Conservation (phyloP, 2,888 invertebrate genomes). For the Bugulina stolonifera region DNA sequence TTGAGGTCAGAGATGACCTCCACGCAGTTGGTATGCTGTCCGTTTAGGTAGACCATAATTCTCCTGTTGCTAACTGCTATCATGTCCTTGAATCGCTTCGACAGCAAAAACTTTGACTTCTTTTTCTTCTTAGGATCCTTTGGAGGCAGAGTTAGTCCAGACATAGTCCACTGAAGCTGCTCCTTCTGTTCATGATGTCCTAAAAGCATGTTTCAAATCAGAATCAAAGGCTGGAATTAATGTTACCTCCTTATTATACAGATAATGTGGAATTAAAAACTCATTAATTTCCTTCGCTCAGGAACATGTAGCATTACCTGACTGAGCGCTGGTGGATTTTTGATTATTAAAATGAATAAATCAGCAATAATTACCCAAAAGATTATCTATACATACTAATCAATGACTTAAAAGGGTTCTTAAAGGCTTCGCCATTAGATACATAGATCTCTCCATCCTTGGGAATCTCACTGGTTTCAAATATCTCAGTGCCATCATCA, state of each 20-base stretch:
- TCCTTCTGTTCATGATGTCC: conserved; percentile 16
- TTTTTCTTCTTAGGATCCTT: conserved; percentile 39
- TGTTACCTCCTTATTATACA: no score
- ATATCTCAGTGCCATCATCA: conserved; percentile 48
- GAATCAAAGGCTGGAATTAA: no score
- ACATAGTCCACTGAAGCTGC: conserved; percentile 42
- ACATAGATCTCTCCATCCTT: conserved; percentile 44
- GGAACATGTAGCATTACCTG: no score
- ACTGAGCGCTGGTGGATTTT: no score
- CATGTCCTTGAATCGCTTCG: conserved; percentile 44
- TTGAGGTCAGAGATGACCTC: conserved; percentile 48
- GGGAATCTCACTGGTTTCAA: conserved; percentile 40
- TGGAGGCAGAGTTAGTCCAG: conserved; percentile 43
- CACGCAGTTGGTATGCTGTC: conserved; percentile 42
- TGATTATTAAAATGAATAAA: no score
- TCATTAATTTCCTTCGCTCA: no score
- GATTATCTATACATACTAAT: conserved; percentile 36
- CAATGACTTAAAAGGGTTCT: conserved; percentile 41
- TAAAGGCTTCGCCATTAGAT: conserved; percentile 49
- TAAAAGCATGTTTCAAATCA: not conserved
- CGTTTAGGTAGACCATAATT: conserved; percentile 49
- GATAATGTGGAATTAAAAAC: no score
- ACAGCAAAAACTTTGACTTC: conserved; percentile 39
- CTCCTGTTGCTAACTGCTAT: conserved; percentile 43
- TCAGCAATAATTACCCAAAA: no score